Conservation (phyloP, 2,113 vertebrate genomes). For the Tachycineta bicolor region DNA sequence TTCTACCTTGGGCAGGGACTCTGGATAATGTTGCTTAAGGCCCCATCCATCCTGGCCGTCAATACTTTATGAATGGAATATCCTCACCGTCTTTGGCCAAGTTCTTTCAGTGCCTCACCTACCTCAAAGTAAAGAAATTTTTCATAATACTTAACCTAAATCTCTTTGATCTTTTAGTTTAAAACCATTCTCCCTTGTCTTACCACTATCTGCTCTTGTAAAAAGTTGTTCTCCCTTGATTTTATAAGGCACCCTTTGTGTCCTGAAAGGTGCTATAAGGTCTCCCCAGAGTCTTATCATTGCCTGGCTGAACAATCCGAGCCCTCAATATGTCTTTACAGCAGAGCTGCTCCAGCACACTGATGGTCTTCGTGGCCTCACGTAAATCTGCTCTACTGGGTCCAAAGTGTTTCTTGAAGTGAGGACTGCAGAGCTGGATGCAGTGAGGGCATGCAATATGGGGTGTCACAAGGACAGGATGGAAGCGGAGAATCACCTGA, state of each 20-base stretch:
- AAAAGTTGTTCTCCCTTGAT: not conserved
- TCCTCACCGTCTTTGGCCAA: rapidly evolving
- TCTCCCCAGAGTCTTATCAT: not conserved
- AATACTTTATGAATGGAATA: not conserved
- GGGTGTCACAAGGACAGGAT: not conserved
- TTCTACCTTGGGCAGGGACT: not conserved
- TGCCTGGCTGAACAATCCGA: not conserved
- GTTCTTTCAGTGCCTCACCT: not conserved
- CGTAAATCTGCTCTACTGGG: not conserved
- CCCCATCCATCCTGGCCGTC: not conserved
- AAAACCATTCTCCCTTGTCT: not conserved
- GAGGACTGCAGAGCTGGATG: not conserved
- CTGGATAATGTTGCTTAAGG: not conserved
- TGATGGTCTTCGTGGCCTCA: not conserved
- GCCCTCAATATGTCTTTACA: not conserved
- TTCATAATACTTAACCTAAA: not conserved
- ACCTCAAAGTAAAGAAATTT: not conserved
- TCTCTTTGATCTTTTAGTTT: not conserved
- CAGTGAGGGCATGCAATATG: not conserved
- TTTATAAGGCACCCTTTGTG: not conserved
- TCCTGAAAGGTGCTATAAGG: not conserved
- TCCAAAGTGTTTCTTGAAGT: not conserved
- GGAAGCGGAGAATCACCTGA: not conserved
- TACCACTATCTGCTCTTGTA: not conserved
- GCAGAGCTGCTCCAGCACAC: not conserved